These are phyloP conservation scores for Bathynomus jamesi DNA, from an alignment of 1,140 invertebrate genomes.

Conservation along the genomic window DNA sequence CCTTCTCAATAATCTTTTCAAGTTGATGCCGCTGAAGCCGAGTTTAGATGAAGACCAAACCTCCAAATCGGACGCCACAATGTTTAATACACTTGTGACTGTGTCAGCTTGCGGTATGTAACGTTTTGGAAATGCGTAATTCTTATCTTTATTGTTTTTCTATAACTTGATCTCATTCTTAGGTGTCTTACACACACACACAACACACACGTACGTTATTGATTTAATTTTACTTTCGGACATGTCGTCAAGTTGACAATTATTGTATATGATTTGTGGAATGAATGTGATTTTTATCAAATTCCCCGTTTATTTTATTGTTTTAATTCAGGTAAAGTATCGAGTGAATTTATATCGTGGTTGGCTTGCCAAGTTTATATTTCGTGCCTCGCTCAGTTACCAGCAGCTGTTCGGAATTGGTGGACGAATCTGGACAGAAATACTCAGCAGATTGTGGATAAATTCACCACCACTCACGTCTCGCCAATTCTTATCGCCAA, in stretches of 20 bases:
- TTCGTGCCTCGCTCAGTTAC: conserved; percentile 39
- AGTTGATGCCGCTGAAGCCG: conserved; percentile 51
- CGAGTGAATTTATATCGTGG: conserved; percentile 51
- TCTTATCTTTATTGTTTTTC: no score
- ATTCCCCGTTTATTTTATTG: no score
- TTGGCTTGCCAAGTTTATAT: conserved; percentile 55
- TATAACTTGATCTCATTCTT: no score
- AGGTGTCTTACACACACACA: no score
- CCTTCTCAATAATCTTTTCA: conserved; percentile 55
- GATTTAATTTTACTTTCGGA: no score
- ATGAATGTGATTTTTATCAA: no score
- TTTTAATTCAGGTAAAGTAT: conserved; percentile 33
- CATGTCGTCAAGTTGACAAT: no score
- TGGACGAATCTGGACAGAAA: conserved; percentile 61
- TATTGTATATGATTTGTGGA: no score
- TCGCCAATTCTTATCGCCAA: conserved; percentile 60
- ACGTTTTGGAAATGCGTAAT: conserved; percentile 3
- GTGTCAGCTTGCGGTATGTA: conserved; percentile 6
- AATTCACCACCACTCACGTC: conserved; percentile 63
- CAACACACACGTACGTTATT: no score
- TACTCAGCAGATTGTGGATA: conserved; percentile 61
- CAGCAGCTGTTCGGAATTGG: conserved; percentile 61
- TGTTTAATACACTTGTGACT: conserved; percentile 9
- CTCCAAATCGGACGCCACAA: neutral
- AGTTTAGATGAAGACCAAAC: neutral